A percentile compares a stretch with the other conserved stretches of the same genome.
These are phyloP conservation scores for Belonocnema kinseyi DNA, from an alignment of 1,140 invertebrate species.

Conservation along the genomic window DNA sequence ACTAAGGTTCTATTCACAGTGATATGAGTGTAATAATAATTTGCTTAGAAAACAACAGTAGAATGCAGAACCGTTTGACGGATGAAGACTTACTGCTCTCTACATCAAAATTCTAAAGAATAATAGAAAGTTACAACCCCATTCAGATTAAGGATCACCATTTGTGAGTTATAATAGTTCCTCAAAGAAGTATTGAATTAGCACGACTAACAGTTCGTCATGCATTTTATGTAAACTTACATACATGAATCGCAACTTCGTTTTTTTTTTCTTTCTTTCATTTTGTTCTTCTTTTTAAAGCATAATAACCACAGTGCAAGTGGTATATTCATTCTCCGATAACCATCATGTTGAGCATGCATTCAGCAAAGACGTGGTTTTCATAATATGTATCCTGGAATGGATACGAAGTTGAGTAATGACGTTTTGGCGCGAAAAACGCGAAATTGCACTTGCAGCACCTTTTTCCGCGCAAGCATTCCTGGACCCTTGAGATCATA, in stretches of 20 bases:
- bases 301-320: background rate
- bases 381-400: background rate
- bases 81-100: background rate
- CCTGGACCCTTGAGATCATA: slow-evolving; percentile 64
- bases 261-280: background rate
- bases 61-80: too few relatives aligned
- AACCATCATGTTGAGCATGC: slow-evolving; percentile 8
- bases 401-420: slow-evolving; percentile 41
- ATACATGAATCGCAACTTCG: background rate
- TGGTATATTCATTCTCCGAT: slow-evolving; percentile 2
- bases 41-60: too few relatives aligned
- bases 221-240: slow-evolving; percentile 7
- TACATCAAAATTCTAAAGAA: background rate
- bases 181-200: background rate
- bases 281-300: background rate
- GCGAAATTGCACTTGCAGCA: slow-evolving; percentile 58
- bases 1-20: too few relatives aligned
- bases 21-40: too few relatives aligned
- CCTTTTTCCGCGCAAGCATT: slow-evolving; percentile 58
- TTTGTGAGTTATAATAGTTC: background rate
- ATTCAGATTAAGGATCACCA: background rate
- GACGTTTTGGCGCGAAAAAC: slow-evolving; percentile 47
- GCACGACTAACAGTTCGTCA: too few relatives aligned
- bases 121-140: background rate
- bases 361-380: background rate